These are phyloP conservation scores for Solen grandis DNA, from an alignment of 1,140 invertebrate species.

Conservation along the genomic window DNA sequence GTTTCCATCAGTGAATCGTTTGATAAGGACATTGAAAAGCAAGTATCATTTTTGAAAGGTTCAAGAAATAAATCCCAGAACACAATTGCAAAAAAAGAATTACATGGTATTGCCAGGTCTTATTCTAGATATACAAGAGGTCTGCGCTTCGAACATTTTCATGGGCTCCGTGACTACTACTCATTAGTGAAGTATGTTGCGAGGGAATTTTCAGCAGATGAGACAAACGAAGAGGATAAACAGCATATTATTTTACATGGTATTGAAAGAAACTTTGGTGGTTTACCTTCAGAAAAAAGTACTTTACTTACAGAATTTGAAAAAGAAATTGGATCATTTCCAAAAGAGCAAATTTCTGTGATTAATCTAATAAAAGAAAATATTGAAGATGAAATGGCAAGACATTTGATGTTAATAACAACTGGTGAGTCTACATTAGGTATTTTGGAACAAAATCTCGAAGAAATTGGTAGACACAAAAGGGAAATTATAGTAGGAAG, in stretches of 20 bases:
- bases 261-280: conserved; percentile 70
- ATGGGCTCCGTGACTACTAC: conserved; percentile 73
- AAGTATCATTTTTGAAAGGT: background rate
- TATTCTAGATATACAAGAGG: conserved; percentile 60
- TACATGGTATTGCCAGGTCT: conserved; percentile 58
- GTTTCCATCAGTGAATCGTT: conserved; percentile 45
- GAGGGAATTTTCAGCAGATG: background rate
- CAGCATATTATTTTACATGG: conserved; percentile 46
- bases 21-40: background rate
- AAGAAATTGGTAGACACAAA: conserved; percentile 34
- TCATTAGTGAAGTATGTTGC: conserved; percentile 71
- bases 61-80: background rate
- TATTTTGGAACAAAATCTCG: conserved; percentile 56
- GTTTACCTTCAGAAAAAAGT: conserved; percentile 55
- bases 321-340: background rate
- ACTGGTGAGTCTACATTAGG: conserved; percentile 61
- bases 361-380: conserved; percentile 61
- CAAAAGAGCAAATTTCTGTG: background rate
- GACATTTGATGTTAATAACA: conserved; percentile 67
- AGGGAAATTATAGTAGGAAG: conserved; percentile 68
- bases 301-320: conserved; percentile 32
- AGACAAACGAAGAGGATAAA: background rate
- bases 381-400: conserved; percentile 49
- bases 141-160: conserved; percentile 66
- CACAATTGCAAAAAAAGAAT: conserved; percentile 3